Percentiles rank a stretch among this genome's conserved stretches.
phyloP scores from a whole-genome alignment of 2,797 vertebrate genomes.

The Dallia pectoralis region DNA sequence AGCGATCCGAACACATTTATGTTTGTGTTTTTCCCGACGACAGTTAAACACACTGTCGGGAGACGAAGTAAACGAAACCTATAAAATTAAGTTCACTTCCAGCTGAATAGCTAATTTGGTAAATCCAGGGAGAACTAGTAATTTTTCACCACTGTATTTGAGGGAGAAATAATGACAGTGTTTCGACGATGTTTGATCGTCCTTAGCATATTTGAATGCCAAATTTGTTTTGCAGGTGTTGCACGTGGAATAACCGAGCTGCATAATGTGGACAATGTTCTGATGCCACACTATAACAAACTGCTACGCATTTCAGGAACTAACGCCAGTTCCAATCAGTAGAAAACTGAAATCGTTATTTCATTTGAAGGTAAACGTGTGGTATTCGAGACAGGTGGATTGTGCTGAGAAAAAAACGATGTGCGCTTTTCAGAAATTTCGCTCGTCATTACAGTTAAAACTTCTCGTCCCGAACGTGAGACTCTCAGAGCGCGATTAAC shows the following conservation, averaged over 20 bases:
- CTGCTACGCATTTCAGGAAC: slow-evolving; percentile 68
- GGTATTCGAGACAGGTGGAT: background rate
- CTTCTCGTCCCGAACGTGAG: background rate
- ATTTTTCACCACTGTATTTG: slow-evolving; percentile 65
- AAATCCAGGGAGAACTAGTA: slow-evolving; percentile 63
- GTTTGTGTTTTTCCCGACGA: slow-evolving; percentile 62
- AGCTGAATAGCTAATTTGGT: slow-evolving; percentile 78
- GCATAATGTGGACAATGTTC: slow-evolving; percentile 81
- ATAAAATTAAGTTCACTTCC: slow-evolving; percentile 83
- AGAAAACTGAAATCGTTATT: slow-evolving; percentile 55
- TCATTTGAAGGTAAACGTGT: slow-evolving; percentile 22
- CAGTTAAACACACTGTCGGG: slow-evolving; percentile 72
- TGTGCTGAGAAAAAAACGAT: background rate
- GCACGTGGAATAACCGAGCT: slow-evolving; percentile 79
- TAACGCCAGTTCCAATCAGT: slow-evolving; percentile 63
- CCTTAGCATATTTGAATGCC: slow-evolving; percentile 81
- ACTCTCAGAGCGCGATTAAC: background rate
- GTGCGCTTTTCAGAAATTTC: background rate
- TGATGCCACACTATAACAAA: slow-evolving; percentile 76
- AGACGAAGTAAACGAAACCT: slow-evolving; percentile 79
- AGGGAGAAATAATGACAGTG: slow-evolving; percentile 84
- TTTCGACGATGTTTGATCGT: slow-evolving; percentile 83
- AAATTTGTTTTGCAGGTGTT: slow-evolving; percentile 87
- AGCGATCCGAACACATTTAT: slow-evolving; percentile 71
- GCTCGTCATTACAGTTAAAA: background rate